Evolutionary conservation across 2,113 vertebrate species (phyloP).

Genomic region (Prochilodus magdalenae): DNA sequence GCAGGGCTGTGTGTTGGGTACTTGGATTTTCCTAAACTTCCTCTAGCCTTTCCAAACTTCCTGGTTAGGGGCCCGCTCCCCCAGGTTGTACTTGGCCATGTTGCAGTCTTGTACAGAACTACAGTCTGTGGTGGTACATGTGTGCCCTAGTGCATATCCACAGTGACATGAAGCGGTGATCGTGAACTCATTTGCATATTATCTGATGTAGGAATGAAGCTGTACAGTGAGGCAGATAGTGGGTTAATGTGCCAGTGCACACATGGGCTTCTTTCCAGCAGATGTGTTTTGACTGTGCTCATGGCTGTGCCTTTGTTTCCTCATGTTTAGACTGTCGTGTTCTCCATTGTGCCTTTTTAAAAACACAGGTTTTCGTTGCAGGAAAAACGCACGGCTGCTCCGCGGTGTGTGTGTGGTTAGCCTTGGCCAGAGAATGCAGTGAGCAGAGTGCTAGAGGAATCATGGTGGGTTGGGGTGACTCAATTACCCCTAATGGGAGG

Average conservation of each 20-base stretch:
- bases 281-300: background rate
- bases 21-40: background rate
- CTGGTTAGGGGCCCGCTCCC: no score
- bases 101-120: no score
- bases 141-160: background rate
- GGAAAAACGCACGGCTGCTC: slow-evolving; percentile 3
- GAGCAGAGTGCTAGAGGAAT: slow-evolving; percentile 34
- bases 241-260: background rate
- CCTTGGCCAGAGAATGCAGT: slow-evolving; percentile 33
- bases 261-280: background rate
- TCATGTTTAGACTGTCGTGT: background rate
- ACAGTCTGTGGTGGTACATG: background rate
- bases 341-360: background rate
- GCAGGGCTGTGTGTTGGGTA: background rate
- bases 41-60: background rate
- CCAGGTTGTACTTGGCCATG: no score
- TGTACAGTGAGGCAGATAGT: background rate
- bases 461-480: slow-evolving; percentile 40
- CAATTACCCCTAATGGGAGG: slow-evolving; percentile 51
- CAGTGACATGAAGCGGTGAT: background rate
- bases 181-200: background rate
- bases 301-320: background rate
- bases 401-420: slow-evolving; percentile 2
- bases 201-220: background rate
- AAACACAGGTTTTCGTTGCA: background rate